Conservation (phyloP, 2,888 invertebrate genomes). For the Glyphotaelius pellucidus region DNA sequence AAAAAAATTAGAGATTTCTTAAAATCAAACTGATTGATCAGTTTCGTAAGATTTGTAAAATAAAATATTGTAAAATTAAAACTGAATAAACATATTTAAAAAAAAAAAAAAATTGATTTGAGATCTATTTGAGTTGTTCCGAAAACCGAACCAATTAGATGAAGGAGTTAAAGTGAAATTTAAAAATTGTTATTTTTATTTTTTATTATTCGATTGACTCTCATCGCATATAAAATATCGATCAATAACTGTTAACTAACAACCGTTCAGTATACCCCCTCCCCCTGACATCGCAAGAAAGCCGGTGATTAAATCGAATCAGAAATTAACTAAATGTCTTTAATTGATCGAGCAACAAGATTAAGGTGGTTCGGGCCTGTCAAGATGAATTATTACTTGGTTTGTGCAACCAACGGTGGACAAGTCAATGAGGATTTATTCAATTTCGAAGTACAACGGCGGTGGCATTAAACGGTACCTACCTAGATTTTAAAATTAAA, state of each 20-base stretch:
- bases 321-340: slow-evolving; percentile 6
- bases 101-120: too few relatives aligned
- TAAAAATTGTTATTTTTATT: too few relatives aligned
- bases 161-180: too few relatives aligned
- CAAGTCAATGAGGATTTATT: neutral
- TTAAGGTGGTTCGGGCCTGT: slow-evolving; percentile 24
- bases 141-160: too few relatives aligned
- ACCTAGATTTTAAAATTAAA: neutral
- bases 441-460: neutral
- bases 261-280: neutral
- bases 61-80: too few relatives aligned
- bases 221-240: neutral
- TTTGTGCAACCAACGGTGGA: neutral
- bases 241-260: neutral
- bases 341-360: slow-evolving; percentile 34
- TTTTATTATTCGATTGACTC: neutral
- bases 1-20: too few relatives aligned
- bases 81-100: too few relatives aligned
- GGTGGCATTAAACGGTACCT: neutral
- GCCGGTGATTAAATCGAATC: slow-evolving; percentile 7
- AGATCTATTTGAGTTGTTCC: too few relatives aligned
- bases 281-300: neutral
- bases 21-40: too few relatives aligned
- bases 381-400: neutral
- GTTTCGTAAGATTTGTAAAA: too few relatives aligned